These are phyloP conservation scores for Bradypodion pumilum DNA, from an alignment of 2,797 vertebrate genomes.

Conservation along the genomic window DNA sequence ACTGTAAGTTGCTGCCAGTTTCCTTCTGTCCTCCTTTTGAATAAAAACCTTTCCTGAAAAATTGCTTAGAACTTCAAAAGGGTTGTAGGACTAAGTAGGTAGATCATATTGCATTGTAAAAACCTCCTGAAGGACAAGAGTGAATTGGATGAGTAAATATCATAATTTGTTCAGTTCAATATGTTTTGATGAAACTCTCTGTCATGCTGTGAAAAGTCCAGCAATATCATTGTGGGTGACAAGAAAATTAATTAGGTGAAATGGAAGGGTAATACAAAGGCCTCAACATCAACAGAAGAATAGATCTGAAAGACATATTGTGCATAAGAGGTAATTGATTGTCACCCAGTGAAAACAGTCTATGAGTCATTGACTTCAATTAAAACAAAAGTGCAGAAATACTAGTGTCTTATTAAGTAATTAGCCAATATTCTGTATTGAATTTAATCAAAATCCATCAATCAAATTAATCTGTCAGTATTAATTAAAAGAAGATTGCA, in stretches of 20 bases:
- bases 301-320: slow-evolving; percentile 13
- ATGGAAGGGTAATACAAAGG: slow-evolving; percentile 9
- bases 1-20: neutral
- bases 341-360: slow-evolving; percentile 6
- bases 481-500: neutral
- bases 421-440: neutral
- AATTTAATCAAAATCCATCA: slow-evolving; percentile 25
- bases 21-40: neutral
- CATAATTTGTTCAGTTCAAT: neutral
- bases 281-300: slow-evolving; percentile 5
- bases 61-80: neutral
- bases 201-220: neutral
- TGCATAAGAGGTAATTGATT: slow-evolving; percentile 19
- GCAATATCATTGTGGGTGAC: neutral
- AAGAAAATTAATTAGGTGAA: slow-evolving; percentile 29
- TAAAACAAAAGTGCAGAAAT: slow-evolving; percentile 20
- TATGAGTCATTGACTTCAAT: slow-evolving; percentile 32
- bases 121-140: slow-evolving; percentile 6
- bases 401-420: slow-evolving; percentile 17
- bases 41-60: neutral
- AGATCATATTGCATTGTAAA: neutral
- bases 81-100: neutral
- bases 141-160: neutral
- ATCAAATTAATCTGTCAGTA: slow-evolving; percentile 15
- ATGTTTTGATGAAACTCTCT: neutral